Evolutionary conservation across 2,113 vertebrate species (phyloP).

Genomic region (Oncorhynchus gorbuscha): DNA sequence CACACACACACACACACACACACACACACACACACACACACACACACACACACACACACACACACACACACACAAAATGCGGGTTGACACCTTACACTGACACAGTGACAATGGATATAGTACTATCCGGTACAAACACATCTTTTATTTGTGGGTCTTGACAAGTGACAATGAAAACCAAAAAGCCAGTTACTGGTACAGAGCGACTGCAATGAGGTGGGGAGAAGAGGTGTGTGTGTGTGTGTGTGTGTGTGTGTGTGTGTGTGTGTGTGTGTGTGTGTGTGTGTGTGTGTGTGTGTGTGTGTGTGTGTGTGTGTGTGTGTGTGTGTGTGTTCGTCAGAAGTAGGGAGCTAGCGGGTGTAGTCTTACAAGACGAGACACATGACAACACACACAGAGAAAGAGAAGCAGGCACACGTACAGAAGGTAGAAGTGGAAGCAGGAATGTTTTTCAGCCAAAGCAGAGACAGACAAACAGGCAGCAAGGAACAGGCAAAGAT

Average conservation of each 20-base stretch:
- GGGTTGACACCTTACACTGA: neutral
- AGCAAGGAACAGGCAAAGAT: constrained; percentile 38
- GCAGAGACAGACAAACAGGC: constrained; percentile 34
- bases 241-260: neutral
- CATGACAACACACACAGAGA: constrained; percentile 1
- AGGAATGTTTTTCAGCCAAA: neutral
- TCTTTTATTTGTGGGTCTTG: neutral
- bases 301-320: neutral
- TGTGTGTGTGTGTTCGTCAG: neutral
- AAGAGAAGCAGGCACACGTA: neutral
- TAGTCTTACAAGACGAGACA: neutral
- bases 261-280: neutral
- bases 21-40: constrained; percentile 3
- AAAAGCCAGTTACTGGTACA: neutral
- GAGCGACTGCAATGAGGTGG: neutral
- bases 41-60: constrained; percentile 1
- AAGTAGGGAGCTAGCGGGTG: neutral
- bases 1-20: constrained; percentile 3
- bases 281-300: neutral
- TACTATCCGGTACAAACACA: neutral
- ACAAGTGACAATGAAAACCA: neutral
- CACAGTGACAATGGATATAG: neutral
- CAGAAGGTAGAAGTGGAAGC: constrained; percentile 17
- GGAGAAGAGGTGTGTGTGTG: neutral
- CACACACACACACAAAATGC: neutral